These are phyloP conservation scores for Aurelia sp. DNA, from an alignment of 30 jellyfish, hydroid and myxozoan genomes.

Conservation along the genomic window DNA sequence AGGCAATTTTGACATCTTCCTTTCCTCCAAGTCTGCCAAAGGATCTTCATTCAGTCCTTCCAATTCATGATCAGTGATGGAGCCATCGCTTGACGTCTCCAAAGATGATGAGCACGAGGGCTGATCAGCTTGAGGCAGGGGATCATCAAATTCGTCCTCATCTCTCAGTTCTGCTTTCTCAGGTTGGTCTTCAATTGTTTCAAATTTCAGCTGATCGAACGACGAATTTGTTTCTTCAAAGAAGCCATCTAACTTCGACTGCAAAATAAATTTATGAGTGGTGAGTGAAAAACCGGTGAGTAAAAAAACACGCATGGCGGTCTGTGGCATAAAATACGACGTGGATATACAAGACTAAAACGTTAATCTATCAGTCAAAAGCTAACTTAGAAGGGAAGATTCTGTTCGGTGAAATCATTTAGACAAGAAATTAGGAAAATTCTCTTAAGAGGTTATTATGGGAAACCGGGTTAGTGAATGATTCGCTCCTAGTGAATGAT, in stretches of 20 bases:
- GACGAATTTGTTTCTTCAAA: slow-evolving; percentile 31
- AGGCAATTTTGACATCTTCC: background rate
- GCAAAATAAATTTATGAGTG: background rate
- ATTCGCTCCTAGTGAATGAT: too few relatives aligned
- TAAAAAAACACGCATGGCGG: too few relatives aligned
- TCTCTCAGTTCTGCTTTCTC: slow-evolving; percentile 2
- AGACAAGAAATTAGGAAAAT: too few relatives aligned
- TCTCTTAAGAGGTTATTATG: too few relatives aligned
- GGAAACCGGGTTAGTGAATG: too few relatives aligned
- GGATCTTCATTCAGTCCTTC: slow-evolving; percentile 33
- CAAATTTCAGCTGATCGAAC: slow-evolving; percentile 63
- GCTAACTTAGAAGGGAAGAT: too few relatives aligned
- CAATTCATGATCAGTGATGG: slow-evolving; percentile 12
- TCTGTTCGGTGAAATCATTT: too few relatives aligned
- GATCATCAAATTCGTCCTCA: slow-evolving; percentile 4
- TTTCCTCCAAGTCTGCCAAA: slow-evolving; percentile 1
- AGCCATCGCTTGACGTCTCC: slow-evolving; percentile 4
- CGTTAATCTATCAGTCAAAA: too few relatives aligned
- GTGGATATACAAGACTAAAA: too few relatives aligned
- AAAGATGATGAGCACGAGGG: slow-evolving; percentile 17
- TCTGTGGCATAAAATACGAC: too few relatives aligned
- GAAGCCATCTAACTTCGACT: slow-evolving; percentile 59
- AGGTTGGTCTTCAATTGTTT: slow-evolving; percentile 53
- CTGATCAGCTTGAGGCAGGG: background rate
- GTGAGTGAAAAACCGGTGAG: too few relatives aligned